Percentiles rank a stretch among this genome's conserved stretches.
Conservation (phyloP, 2,888 invertebrate species). For the Neoascia interrupta region DNA sequence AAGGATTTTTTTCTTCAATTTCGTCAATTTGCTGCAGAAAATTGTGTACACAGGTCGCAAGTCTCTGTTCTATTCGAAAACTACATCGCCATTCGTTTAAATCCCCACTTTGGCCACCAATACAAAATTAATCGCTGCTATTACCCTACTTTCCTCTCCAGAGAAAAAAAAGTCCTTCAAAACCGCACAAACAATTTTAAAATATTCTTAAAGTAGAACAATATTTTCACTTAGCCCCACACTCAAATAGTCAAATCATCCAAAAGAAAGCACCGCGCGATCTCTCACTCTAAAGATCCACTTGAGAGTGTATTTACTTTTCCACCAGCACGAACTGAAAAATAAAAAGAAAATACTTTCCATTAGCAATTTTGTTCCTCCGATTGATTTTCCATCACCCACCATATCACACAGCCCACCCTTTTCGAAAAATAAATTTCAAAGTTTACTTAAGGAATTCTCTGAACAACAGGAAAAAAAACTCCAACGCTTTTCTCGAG, state of each 20-base stretch:
- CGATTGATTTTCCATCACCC: conserved; percentile 27
- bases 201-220: conserved; percentile 23
- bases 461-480: not conserved
- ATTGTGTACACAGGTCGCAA: no score
- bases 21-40: no score
- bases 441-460: conserved; percentile 17
- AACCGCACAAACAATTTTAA: not conserved
- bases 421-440: not conserved
- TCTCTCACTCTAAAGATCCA: not conserved
- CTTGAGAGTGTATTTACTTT: conserved; percentile 21
- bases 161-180: conserved; percentile 45
- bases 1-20: no score
- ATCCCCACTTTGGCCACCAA: no score
- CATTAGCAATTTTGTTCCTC: conserved; percentile 20
- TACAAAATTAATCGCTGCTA: conserved; percentile 19
- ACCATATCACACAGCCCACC: conserved; percentile 17
- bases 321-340: not conserved
- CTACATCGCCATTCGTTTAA: no score
- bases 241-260: conserved; percentile 7
- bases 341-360: conserved; percentile 16
- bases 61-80: no score
- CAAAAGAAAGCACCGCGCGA: no score
- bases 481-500: not conserved
- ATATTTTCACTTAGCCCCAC: conserved; percentile 26
- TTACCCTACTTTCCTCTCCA: conserved; percentile 35